Conservation (phyloP, 2,113 vertebrate species). For the Vombatus ursinus region DNA sequence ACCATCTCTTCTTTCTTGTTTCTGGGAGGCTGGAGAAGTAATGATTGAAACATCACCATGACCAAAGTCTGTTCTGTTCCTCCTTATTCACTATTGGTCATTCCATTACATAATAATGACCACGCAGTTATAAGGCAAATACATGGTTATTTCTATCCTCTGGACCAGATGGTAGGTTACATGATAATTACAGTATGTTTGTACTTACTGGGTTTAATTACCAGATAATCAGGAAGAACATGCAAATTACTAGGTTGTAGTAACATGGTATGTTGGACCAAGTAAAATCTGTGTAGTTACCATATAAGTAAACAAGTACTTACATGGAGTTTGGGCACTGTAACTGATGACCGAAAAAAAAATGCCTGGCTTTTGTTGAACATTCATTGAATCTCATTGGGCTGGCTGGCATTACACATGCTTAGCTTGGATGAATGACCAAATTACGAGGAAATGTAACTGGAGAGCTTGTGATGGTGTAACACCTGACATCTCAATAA, state of each 20-base stretch:
- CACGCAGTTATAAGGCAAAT: slow-evolving; percentile 67
- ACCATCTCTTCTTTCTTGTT: background rate
- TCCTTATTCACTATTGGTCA: slow-evolving; percentile 41
- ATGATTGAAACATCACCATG: slow-evolving; percentile 25
- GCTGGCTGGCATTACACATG: slow-evolving; percentile 17
- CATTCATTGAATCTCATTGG: slow-evolving; percentile 25
- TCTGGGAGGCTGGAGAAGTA: slow-evolving; percentile 45
- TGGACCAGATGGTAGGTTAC: slow-evolving; percentile 74
- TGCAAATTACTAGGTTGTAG: slow-evolving; percentile 78
- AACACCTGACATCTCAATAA: slow-evolving; percentile 16
- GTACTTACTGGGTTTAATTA: slow-evolving; percentile 79
- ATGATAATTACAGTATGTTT: slow-evolving; percentile 80
- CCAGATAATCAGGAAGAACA: slow-evolving; percentile 80
- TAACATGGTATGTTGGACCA: slow-evolving; percentile 69
- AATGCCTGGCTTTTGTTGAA: slow-evolving; percentile 10
- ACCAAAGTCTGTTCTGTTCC: slow-evolving; percentile 2
- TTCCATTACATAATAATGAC: slow-evolving; percentile 70
- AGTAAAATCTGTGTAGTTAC: slow-evolving; percentile 70
- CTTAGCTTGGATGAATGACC: slow-evolving; percentile 37
- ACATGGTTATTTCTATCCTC: slow-evolving; percentile 70
- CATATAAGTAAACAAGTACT: slow-evolving; percentile 65
- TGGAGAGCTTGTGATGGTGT: slow-evolving; percentile 25
- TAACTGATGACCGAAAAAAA: slow-evolving; percentile 47
- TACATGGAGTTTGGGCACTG: background rate
- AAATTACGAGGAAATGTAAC: slow-evolving; percentile 50